Conservation (phyloP, 2,113 vertebrate genomes). For the Amphilophus citrinellus region DNA sequence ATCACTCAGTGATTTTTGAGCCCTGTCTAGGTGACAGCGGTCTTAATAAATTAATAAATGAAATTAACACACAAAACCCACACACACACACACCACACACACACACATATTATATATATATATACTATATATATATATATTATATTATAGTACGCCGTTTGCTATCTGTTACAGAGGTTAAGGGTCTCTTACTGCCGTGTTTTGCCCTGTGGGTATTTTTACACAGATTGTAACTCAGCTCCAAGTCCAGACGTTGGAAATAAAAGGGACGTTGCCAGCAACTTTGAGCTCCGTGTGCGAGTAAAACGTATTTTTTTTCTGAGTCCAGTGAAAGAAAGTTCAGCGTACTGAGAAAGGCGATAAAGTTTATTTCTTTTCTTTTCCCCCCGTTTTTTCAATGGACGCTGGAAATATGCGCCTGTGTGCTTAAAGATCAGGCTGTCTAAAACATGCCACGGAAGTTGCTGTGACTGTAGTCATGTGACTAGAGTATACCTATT, state of each 20-base stretch:
- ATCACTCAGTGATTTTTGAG: constrained; percentile 12
- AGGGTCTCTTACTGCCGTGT: not conserved
- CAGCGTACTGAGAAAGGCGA: not conserved
- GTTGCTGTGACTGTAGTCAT: not conserved
- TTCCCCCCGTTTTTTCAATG: not conserved
- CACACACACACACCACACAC: too few species aligned
- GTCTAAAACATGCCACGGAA: not conserved
- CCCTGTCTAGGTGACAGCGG: not conserved
- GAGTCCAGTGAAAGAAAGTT: constrained; percentile 22
- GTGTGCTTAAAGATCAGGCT: not conserved
- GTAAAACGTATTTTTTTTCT: not conserved
- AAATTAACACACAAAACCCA: not conserved
- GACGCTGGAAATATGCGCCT: constrained; percentile 12
- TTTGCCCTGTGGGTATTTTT: constrained; percentile 36
- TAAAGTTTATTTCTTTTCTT: not conserved
- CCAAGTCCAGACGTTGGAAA: constrained; percentile 42
- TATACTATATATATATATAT: too few species aligned
- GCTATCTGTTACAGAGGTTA: not conserved
- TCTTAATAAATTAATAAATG: not conserved
- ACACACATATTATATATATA: too few species aligned
- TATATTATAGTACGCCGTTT: not conserved
- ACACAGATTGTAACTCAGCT: constrained; percentile 39
- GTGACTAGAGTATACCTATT: not conserved
- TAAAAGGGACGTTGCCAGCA: constrained; percentile 73
- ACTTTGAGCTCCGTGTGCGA: not conserved